A percentile compares a stretch with the other conserved stretches of the same genome.
phyloP scores from a whole-genome alignment of 92 coral and sea anemone genomes.

The Epizoanthus scotinus region DNA sequence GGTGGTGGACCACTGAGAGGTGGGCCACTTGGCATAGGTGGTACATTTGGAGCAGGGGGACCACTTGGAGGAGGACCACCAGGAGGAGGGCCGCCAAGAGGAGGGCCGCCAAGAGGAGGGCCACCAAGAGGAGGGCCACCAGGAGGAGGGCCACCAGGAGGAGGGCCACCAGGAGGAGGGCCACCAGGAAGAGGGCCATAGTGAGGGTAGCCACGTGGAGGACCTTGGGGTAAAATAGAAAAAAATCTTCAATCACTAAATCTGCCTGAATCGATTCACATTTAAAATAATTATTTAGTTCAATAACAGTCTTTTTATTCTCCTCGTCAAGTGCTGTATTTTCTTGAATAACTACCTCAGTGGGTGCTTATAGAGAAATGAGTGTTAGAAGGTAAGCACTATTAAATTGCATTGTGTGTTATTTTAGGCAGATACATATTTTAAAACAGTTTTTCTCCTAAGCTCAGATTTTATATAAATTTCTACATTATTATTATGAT shows the following conservation, averaged over 20 bases:
- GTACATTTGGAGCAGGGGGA: conserved; percentile 22
- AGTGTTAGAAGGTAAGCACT: too few species aligned
- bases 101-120: conserved; percentile 55
- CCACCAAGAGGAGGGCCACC: conserved; percentile 40
- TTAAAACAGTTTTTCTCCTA: too few species aligned
- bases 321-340: too few species aligned
- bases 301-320: too few species aligned
- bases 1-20: conserved; percentile 1
- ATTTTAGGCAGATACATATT: too few species aligned
- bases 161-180: conserved; percentile 16
- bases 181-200: conserved; percentile 44
- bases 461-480: too few species aligned
- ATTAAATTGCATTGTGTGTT: too few species aligned
- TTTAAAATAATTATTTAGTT: too few species aligned
- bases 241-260: background rate
- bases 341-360: too few species aligned
- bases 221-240: conserved; percentile 41
- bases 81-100: conserved; percentile 49
- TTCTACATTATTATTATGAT: too few species aligned
- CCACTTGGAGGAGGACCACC: conserved; percentile 33
- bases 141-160: conserved; percentile 27
- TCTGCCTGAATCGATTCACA: too few species aligned
- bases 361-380: too few species aligned
- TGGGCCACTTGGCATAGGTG: conserved; percentile 37
- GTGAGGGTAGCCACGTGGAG: conserved; percentile 55